Evolutionary conservation across 2,888 invertebrate genomes (phyloP).

Genomic region (Malthinus flaveolus): DNA sequence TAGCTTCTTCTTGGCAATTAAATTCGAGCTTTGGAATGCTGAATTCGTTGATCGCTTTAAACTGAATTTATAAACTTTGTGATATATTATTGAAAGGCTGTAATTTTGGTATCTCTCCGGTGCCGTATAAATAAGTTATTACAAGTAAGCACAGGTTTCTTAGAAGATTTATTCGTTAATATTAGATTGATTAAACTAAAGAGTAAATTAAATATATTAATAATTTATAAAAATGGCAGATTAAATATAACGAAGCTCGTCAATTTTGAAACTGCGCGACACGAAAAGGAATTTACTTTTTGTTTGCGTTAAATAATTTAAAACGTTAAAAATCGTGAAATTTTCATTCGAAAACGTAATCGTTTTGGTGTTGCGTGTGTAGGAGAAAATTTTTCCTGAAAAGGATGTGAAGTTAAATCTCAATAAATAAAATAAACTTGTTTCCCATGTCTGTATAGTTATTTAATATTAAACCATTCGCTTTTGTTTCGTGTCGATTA

Average conservation of each 20-base stretch:
- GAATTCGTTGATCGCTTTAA: slow-evolving; percentile 30
- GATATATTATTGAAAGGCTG: slow-evolving; percentile 43
- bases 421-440: slow-evolving; percentile 12
- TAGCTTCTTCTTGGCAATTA: slow-evolving; percentile 14
- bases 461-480: slow-evolving; percentile 4
- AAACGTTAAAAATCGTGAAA: too few species aligned
- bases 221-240: slow-evolving; percentile 2
- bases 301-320: too few species aligned
- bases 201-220: slow-evolving; percentile 23
- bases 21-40: slow-evolving; percentile 22
- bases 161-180: slow-evolving; percentile 43
- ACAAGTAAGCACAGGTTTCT: slow-evolving; percentile 43
- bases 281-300: too few species aligned
- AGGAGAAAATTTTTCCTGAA: too few species aligned
- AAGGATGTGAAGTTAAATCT: not conserved
- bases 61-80: slow-evolving; percentile 37
- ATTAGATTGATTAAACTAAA: slow-evolving; percentile 32
- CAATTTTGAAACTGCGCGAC: too few species aligned
- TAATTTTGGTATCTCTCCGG: slow-evolving; percentile 42
- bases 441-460: slow-evolving; percentile 23
- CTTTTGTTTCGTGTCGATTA: slow-evolving; percentile 36
- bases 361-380: too few species aligned
- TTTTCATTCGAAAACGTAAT: too few species aligned
- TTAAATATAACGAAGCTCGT: not conserved
- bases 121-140: slow-evolving; percentile 44